Base-by-base conservation (phyloP, 1,140 invertebrate genomes). In the Temnothorax longispinosus region DNA sequence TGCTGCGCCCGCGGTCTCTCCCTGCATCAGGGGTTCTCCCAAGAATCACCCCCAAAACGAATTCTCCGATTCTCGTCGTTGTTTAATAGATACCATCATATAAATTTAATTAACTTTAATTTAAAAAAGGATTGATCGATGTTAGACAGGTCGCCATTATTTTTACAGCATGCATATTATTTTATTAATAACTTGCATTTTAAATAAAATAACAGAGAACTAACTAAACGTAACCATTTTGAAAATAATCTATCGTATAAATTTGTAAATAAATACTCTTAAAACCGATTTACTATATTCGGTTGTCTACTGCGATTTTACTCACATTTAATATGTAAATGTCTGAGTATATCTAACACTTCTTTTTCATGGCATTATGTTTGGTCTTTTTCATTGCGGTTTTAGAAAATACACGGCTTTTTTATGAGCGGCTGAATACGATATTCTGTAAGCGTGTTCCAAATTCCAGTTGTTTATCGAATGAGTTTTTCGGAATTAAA, bases 1-100 rank as follows among this genome's bases (percentile, higher is more conserved):
- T 75, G 64, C 89, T 90, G 89, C 56, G 86, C 81, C 74, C 50
- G 58, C 41, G 52, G 41, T 74, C 75, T 75, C 47, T 78, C 47
- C 27, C 71, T 54, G 15, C 69, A 62, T 32, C 54, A 62, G 80
- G 13, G 69, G 41, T 75, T 84, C 80, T 84, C 80, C 80, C 80
- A 75, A 74, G 13, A 84, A 74, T 21, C 32, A 75, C 27, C 35
- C n/a, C 18, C 13, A 50, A 21, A 35, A 52, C 52, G 18, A 47
- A 18, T 18, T 6, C 15, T 15, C 13, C 13, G 27, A 58, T n/a
- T 81, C 41, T 52, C 10, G 6, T 69, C 67, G 5, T 56, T 32
- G 2, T 62, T 44, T 65, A 47, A 32, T 8, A 41, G 50, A 7
- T 65, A 10, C 10, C 18, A 21, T 35, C 41, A n/a, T 35, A 11